Evolutionary conservation across 2,797 vertebrate species (phyloP).

Genomic region (Picus viridis): DNA sequence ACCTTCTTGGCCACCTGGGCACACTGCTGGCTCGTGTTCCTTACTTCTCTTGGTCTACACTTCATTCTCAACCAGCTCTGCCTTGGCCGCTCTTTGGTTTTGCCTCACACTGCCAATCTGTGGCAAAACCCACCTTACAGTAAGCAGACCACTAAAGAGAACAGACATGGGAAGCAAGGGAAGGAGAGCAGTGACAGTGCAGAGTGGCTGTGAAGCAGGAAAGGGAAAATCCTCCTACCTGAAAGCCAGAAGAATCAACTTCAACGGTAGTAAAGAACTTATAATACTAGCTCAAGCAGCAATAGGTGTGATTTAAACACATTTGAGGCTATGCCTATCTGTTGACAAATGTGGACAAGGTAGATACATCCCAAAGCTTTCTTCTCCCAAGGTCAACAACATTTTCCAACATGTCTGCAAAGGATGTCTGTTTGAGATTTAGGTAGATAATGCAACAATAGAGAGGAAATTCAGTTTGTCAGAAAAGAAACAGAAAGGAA

Average conservation of each 20-base stretch:
- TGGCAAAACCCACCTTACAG: rapidly evolving
- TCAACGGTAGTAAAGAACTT: not conserved
- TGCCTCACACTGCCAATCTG: rapidly evolving
- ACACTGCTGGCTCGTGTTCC: too few relatives aligned
- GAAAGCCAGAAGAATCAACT: not conserved
- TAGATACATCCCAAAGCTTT: not conserved
- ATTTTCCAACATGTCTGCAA: not conserved
- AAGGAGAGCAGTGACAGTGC: not conserved
- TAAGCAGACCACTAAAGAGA: not conserved
- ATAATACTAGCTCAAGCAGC: not conserved
- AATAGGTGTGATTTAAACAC: not conserved
- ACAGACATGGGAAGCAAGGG: not conserved
- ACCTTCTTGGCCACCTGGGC: too few relatives aligned
- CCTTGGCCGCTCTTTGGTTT: not conserved
- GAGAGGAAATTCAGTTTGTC: slow-evolving; percentile 51
- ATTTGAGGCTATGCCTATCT: not conserved
- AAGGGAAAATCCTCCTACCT: not conserved
- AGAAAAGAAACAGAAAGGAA: slow-evolving; percentile 39
- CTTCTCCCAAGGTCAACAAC: not conserved
- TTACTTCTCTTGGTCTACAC: not conserved
- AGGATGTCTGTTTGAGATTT: slow-evolving; percentile 53
- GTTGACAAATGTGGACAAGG: not conserved
- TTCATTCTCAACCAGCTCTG: not conserved
- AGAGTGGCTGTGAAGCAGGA: not conserved
- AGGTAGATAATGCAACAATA: slow-evolving; percentile 51